phyloP scores from a whole-genome alignment of 1,140 invertebrate genomes.

The Heterodera schachtii region DNA sequence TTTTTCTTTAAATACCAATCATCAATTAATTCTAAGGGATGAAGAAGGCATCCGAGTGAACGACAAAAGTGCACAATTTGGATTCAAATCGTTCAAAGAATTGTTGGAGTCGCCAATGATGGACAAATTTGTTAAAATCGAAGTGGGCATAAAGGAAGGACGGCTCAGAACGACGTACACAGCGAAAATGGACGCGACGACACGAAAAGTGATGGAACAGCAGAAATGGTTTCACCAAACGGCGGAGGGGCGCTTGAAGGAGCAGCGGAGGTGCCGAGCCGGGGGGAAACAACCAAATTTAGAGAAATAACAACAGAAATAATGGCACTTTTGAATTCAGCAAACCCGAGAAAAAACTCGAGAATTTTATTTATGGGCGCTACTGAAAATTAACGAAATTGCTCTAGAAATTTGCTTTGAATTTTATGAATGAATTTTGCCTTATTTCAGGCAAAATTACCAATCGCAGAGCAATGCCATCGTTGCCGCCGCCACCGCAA shows the following conservation, averaged over 20 bases:
- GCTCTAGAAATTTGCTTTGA: too few relatives aligned
- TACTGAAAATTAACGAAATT: too few relatives aligned
- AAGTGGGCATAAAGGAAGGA: not conserved
- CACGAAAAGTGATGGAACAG: not conserved
- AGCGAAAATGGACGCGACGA: not conserved
- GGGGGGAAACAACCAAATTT: too few relatives aligned
- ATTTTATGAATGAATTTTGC: too few relatives aligned
- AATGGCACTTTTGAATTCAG: too few relatives aligned
- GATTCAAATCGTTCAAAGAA: not conserved
- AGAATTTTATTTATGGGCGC: too few relatives aligned
- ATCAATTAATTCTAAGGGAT: not conserved
- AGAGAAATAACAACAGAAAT: too few relatives aligned
- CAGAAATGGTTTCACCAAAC: not conserved
- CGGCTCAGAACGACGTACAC: not conserved
- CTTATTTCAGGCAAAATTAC: too few relatives aligned
- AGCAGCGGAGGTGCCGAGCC: not conserved
- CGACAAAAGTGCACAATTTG: not conserved
- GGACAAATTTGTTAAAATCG: not conserved
- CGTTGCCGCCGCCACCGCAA: too few relatives aligned
- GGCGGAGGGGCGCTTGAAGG: not conserved
- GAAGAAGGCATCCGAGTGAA: not conserved
- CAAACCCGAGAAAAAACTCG: too few relatives aligned
- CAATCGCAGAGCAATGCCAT: too few relatives aligned
- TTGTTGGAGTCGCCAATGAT: not conserved
- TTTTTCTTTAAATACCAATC: not conserved